Evolutionary conservation across 2,888 invertebrate species (phyloP).

Genomic region (Atethmia centrago): DNA sequence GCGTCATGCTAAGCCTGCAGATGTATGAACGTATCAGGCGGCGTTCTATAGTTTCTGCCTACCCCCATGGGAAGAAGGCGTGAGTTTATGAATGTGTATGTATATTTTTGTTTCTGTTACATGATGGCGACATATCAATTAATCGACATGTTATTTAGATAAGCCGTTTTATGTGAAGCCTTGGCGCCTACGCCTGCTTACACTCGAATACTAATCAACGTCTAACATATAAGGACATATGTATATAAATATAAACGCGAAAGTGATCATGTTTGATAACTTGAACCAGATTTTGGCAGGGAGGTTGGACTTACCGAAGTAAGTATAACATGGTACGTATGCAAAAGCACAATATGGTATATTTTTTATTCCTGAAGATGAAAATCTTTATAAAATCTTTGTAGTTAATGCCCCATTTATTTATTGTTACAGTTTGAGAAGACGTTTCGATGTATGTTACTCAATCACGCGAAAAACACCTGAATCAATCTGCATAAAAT

Average conservation of each 20-base stretch:
- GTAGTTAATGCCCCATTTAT: background rate
- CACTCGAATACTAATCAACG: background rate
- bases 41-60: too few species aligned
- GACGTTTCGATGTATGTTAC: too few species aligned
- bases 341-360: background rate
- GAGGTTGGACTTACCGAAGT: background rate
- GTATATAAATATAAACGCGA: too few species aligned
- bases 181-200: slow-evolving; percentile 1
- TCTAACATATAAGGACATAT: background rate
- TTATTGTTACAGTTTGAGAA: background rate
- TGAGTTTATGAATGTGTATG: too few species aligned
- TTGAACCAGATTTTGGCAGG: background rate
- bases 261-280: background rate
- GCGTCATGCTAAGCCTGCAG: too few species aligned
- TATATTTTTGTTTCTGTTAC: background rate
- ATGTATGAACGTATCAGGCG: too few species aligned
- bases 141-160: background rate
- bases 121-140: background rate
- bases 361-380: too few species aligned
- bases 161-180: background rate
- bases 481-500: background rate
- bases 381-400: background rate
- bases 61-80: too few species aligned
- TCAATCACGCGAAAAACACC: background rate
- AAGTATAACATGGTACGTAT: background rate